Evolutionary conservation across 1,140 invertebrate genomes (phyloP).

Genomic region (Musca domestica): DNA sequence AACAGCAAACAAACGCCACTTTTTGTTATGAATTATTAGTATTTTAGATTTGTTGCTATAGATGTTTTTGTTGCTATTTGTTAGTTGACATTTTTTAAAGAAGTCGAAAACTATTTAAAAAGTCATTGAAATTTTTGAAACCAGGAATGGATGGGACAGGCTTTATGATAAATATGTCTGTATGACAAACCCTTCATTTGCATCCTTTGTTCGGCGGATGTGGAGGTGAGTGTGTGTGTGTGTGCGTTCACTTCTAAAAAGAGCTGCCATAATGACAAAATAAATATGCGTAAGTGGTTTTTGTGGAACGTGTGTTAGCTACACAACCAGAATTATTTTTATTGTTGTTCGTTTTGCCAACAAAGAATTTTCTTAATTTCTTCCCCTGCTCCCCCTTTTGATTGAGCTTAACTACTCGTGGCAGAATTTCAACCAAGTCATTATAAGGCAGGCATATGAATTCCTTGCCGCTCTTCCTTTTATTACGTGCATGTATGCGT

Average conservation of each 20-base stretch:
- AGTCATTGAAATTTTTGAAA: slow-evolving; percentile 52
- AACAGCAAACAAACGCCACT: too few relatives aligned
- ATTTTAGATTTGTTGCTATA: slow-evolving; percentile 22
- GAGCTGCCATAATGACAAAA: slow-evolving; percentile 54
- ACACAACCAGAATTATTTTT: too few relatives aligned
- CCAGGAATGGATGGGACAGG: slow-evolving; percentile 12
- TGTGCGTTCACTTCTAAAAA: slow-evolving; percentile 38
- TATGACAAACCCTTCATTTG: background rate
- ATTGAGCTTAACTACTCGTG: too few relatives aligned
- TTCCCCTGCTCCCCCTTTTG: too few relatives aligned
- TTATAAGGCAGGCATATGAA: too few relatives aligned
- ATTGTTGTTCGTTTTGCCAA: too few relatives aligned
- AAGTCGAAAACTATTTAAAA: slow-evolving; percentile 49
- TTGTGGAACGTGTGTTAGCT: slow-evolving; percentile 29
- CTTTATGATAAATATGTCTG: background rate
- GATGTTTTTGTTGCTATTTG: too few relatives aligned
- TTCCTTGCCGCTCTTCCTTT: too few relatives aligned
- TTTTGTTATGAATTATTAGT: slow-evolving; percentile 49
- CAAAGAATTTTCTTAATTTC: too few relatives aligned
- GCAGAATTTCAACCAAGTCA: too few relatives aligned
- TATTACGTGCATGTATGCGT: slow-evolving; percentile 26
- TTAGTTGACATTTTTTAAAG: too few relatives aligned
- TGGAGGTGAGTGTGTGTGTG: slow-evolving; percentile 14
- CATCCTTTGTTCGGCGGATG: background rate
- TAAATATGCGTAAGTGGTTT: slow-evolving; percentile 54